Conservation (phyloP, 2,113 vertebrate species). For the Pituophis catenifer region DNA sequence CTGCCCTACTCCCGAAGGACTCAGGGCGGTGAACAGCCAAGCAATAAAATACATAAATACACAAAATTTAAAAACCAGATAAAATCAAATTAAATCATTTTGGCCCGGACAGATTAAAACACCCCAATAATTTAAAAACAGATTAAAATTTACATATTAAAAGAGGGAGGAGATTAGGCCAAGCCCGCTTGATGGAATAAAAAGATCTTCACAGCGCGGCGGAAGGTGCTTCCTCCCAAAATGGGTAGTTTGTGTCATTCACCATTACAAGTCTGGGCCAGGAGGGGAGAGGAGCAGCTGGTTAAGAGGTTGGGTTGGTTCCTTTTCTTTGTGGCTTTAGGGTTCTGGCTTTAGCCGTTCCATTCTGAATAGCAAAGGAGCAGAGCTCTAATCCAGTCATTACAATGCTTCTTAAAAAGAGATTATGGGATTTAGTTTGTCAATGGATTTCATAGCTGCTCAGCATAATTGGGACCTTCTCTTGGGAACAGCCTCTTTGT, state of each 20-base stretch:
- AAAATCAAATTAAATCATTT: no score
- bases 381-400: slow-evolving; percentile 23
- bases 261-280: no score
- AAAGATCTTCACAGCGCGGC: no score
- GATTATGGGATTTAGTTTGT: neutral
- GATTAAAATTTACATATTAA: no score
- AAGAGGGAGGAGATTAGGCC: no score
- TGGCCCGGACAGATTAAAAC: no score
- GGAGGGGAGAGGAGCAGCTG: neutral
- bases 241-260: fast-evolving
- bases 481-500: fast-evolving
- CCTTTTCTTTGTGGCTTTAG: neutral
- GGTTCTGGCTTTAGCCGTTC: neutral
- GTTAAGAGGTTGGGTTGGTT: fast-evolving
- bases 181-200: no score
- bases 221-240: fast-evolving
- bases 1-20: no score
- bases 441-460: neutral
- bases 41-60: no score
- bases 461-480: neutral
- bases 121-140: no score
- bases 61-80: no score
- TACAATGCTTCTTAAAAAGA: neutral
- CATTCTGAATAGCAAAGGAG: neutral
- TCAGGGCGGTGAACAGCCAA: no score